Conservation (phyloP, 2,888 invertebrate species). For the Parthenolecanium corni region DNA sequence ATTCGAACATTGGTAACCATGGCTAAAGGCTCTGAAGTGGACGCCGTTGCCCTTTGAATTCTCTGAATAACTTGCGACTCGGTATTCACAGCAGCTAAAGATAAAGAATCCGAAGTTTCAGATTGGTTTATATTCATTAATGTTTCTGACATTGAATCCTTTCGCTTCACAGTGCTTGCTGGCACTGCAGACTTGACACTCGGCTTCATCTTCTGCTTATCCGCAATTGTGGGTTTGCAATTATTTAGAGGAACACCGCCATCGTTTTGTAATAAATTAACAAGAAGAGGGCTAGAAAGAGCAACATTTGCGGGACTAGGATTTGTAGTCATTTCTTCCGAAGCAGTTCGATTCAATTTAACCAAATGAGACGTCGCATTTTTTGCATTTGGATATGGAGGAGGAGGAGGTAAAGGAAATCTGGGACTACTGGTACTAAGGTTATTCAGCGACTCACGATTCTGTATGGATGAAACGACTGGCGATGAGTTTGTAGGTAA, state of each 20-base stretch:
- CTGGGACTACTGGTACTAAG: slow-evolving; percentile 45
- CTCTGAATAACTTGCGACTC: slow-evolving; percentile 30
- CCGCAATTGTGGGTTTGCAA: slow-evolving; percentile 8
- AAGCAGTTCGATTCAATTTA: not conserved
- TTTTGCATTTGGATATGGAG: slow-evolving; percentile 33
- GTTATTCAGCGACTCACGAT: slow-evolving; percentile 42
- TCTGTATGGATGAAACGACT: slow-evolving; percentile 42
- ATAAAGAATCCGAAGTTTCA: not conserved
- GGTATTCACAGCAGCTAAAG: slow-evolving; percentile 24
- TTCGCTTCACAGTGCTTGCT: slow-evolving; percentile 1
- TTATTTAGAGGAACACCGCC: slow-evolving; percentile 36
- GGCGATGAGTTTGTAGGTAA: slow-evolving; percentile 88
- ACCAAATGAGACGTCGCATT: not conserved
- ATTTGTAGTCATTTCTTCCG: slow-evolving; percentile 13
- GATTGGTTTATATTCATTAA: not conserved
- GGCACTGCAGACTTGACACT: slow-evolving; percentile 3
- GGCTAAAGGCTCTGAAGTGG: slow-evolving; percentile 20
- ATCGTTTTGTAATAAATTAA: slow-evolving; percentile 83
- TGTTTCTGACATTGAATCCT: not conserved
- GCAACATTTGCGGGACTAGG: slow-evolving; percentile 48
- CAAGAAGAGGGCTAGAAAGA: slow-evolving; percentile 76
- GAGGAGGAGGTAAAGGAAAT: slow-evolving; percentile 32
- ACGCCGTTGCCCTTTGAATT: slow-evolving; percentile 28
- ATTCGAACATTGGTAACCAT: slow-evolving; percentile 27
- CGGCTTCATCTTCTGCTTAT: slow-evolving; percentile 20